Conservation (phyloP, 2,888 invertebrate species). For the Cantharis flavilabris region DNA sequence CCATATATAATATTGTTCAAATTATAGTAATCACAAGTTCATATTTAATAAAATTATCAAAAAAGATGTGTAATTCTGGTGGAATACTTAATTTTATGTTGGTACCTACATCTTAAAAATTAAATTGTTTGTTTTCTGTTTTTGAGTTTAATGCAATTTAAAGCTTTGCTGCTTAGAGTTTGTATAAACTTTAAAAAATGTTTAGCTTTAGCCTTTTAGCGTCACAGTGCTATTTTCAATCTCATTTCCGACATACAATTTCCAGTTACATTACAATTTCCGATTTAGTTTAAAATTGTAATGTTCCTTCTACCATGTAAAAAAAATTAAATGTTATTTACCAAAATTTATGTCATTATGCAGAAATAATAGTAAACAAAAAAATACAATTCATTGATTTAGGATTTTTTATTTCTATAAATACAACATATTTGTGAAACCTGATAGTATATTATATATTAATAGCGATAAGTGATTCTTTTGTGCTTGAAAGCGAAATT, state of each 20-base stretch:
- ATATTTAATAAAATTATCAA: too few relatives aligned
- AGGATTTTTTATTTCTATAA: too few relatives aligned
- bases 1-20: too few relatives aligned
- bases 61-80: too few relatives aligned
- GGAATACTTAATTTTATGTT: too few relatives aligned
- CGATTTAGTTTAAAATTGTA: not conserved
- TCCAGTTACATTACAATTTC: not conserved
- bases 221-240: not conserved
- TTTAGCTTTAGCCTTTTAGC: not conserved
- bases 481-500: too few relatives aligned
- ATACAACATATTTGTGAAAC: too few relatives aligned
- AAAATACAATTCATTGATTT: too few relatives aligned
- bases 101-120: not conserved
- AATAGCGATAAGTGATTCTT: too few relatives aligned
- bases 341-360: not conserved
- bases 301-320: not conserved
- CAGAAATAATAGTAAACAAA: not conserved
- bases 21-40: too few relatives aligned
- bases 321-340: not conserved
- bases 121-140: not conserved
- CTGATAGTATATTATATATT: too few relatives aligned
- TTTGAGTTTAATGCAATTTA: not conserved
- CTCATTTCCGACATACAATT: not conserved
- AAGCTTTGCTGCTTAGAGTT: not conserved
- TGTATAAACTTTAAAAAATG: too few relatives aligned